Conservation (phyloP, 2,797 vertebrate species). For the Urosaurus nigricauda region DNA sequence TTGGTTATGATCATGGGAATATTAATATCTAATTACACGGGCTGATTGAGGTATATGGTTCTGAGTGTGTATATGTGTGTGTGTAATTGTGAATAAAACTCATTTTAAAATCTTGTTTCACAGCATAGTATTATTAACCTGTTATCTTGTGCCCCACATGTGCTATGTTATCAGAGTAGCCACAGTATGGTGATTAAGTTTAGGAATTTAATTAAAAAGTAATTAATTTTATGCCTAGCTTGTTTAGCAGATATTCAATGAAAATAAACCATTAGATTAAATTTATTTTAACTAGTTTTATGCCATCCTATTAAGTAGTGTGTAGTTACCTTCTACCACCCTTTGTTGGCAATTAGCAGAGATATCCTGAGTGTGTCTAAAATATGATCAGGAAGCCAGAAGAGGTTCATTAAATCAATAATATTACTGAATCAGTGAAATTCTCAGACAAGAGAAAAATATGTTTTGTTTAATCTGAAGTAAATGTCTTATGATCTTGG, state of each 20-base stretch:
- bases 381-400: not conserved
- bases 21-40: constrained; percentile 9
- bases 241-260: constrained; percentile 36
- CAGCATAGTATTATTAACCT: constrained; percentile 26
- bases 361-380: not conserved
- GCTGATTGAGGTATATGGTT: constrained; percentile 1
- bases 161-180: constrained; percentile 11
- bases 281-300: constrained; percentile 39
- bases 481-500: not conserved
- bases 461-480: not conserved
- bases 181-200: constrained; percentile 14
- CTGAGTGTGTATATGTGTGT: not conserved
- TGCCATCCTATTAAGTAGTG: constrained; percentile 22
- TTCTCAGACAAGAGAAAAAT: not conserved
- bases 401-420: not conserved
- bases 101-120: constrained; percentile 28
- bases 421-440: not conserved
- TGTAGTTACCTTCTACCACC: not conserved
- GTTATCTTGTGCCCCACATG: constrained; percentile 23
- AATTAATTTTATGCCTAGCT: constrained; percentile 43
- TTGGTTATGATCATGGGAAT: constrained; percentile 22
- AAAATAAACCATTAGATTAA: constrained; percentile 32
- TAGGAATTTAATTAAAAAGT: constrained; percentile 49
- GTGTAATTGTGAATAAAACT: not conserved
- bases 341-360: constrained; percentile 4